These are phyloP conservation scores for Nipponia nippon DNA, from an alignment of 2,113 vertebrate species.

Conservation along the genomic window DNA sequence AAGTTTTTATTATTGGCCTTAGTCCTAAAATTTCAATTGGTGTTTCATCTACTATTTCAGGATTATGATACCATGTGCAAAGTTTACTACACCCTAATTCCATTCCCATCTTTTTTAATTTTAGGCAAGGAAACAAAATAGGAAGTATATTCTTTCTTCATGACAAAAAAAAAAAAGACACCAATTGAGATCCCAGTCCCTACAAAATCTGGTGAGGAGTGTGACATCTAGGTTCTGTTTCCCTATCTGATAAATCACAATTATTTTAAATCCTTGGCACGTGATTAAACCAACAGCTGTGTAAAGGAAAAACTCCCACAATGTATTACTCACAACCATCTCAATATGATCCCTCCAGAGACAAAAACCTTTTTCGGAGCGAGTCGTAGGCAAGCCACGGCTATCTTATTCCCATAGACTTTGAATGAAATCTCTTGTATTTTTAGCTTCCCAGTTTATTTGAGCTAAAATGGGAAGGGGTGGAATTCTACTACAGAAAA, in stretches of 20 bases:
- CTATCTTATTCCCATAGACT: slow-evolving; percentile 11
- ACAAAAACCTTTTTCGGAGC: slow-evolving; percentile 31
- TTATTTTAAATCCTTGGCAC: slow-evolving; percentile 67
- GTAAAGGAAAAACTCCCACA: slow-evolving; percentile 55
- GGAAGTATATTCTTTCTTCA: slow-evolving; percentile 5
- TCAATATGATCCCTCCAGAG: slow-evolving; percentile 39
- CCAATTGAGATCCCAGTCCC: neutral
- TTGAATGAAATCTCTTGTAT: neutral
- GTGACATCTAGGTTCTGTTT: neutral
- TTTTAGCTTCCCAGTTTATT: neutral
- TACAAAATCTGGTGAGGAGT: slow-evolving; percentile 10
- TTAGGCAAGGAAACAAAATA: slow-evolving; percentile 33
- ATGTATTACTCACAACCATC: slow-evolving; percentile 43
- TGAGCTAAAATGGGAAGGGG: neutral
- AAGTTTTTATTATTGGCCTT: neutral
- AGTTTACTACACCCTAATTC: neutral
- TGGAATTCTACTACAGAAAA: neutral
- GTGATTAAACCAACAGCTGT: slow-evolving; percentile 71
- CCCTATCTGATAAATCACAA: slow-evolving; percentile 53
- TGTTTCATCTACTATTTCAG: neutral
- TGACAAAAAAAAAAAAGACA: slow-evolving; percentile 15
- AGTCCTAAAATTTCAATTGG: neutral
- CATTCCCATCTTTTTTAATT: neutral
- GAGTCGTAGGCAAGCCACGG: neutral
- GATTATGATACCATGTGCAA: neutral